Conservation (phyloP, 2,888 invertebrate species). For the Cynaeus angustus region DNA sequence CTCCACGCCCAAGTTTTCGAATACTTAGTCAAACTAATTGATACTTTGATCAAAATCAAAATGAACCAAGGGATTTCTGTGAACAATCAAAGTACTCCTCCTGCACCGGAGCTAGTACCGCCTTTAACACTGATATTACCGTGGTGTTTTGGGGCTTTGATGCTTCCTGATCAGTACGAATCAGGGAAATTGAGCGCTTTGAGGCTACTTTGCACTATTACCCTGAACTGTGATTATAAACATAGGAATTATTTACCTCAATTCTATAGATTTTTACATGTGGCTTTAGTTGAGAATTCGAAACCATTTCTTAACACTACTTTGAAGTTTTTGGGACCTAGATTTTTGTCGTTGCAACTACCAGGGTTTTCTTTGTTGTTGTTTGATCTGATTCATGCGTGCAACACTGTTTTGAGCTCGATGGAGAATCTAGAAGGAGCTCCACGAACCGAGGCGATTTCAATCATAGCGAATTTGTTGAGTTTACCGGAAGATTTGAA, state of each 20-base stretch:
- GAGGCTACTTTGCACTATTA: slow-evolving; percentile 90
- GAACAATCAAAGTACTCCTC: slow-evolving; percentile 85
- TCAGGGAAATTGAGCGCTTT: slow-evolving; percentile 90
- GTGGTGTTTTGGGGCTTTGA: slow-evolving; percentile 95
- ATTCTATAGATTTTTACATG: slow-evolving; percentile 91
- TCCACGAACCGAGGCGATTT: slow-evolving; percentile 93
- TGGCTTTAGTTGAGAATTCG: slow-evolving; percentile 80
- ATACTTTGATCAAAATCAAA: slow-evolving; percentile 87
- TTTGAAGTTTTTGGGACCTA: slow-evolving; percentile 86
- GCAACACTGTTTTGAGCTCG: slow-evolving; percentile 88
- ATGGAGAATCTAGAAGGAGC: slow-evolving; percentile 79
- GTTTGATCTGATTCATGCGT: slow-evolving; percentile 92
- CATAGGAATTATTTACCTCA: slow-evolving; percentile 84
- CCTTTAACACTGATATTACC: slow-evolving; percentile 92
- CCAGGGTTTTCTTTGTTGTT: slow-evolving; percentile 92
- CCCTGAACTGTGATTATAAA: slow-evolving; percentile 84
- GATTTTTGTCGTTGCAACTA: slow-evolving; percentile 89
- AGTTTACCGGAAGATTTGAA: slow-evolving; percentile 83
- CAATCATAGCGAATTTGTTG: slow-evolving; percentile 89
- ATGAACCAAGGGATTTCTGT: slow-evolving; percentile 85
- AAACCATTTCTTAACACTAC: slow-evolving; percentile 86
- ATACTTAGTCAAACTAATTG: slow-evolving; percentile 91
- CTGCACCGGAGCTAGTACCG: slow-evolving; percentile 84
- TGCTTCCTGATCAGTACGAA: slow-evolving; percentile 82
- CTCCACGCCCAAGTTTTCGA: slow-evolving; percentile 93